Evolutionary conservation across 2,797 vertebrate genomes (phyloP), one percentile per base, ranked within the genome.

Genomic region (Crenichthys baileyi): DNA sequence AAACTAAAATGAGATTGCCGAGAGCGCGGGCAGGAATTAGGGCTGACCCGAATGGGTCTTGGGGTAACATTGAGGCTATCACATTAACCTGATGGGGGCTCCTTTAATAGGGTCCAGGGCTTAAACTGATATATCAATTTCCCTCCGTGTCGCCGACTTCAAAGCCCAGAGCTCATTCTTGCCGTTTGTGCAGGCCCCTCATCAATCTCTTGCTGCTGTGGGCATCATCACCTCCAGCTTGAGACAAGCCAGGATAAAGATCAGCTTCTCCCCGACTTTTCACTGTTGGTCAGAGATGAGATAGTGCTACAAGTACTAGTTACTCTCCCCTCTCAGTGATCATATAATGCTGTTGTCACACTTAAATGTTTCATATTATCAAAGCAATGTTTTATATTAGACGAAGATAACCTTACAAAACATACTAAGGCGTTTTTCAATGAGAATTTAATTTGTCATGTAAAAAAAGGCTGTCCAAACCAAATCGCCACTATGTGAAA

Each of bases 91-190:
- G 95, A 94, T 89, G 76, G 93, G 92, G 92, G 92, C 94, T 95
- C 91, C 93, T 94, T 95, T 95, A 96, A 96, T 95, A 95, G 94
- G 94, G 94, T 95, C 94, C 87, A 88, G 90, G 93, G 97, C 95
- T 98, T 98, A 97, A 94, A 96, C 94, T 95, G 96, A 97, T 95
- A 96, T 98, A 98, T 98, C 97, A 96, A 96, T 98, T 98, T 97
- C 96, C 97, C 95, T 96, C 96, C 95, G 96, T 96, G 96, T 91
- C 96, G 94, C 95, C 81, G 93, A 97, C 97, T 98, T 99, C 97
- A 99, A 99, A 99, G 97, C 86, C 88, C 95, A 92, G 90, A 94
- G 90, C 95, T 96, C 90, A 92, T 94, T 96, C 96, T 96, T 94
- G 90, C 95, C 90, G 91, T 95, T 96, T 89, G 94, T 93, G 95